These are phyloP conservation scores for Standfussiana lucernea DNA, from an alignment of 2,888 invertebrate genomes.

Conservation along the genomic window DNA sequence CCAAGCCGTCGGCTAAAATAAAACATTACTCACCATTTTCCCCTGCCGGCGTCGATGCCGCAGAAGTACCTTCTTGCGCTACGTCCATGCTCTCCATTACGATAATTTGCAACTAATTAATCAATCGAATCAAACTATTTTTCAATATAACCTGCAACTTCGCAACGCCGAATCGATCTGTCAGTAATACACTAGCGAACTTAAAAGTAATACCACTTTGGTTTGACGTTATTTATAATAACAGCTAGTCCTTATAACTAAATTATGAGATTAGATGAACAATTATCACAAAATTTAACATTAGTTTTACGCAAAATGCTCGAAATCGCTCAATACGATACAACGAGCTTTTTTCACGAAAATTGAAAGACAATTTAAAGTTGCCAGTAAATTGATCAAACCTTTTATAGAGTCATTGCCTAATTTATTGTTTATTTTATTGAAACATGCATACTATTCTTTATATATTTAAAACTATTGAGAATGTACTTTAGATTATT, in stretches of 20 bases:
- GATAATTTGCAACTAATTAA: slow-evolving; percentile 74
- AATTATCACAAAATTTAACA: slow-evolving; percentile 73
- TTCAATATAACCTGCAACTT: slow-evolving; percentile 84
- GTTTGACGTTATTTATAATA: slow-evolving; percentile 60
- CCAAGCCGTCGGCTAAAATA: slow-evolving; percentile 70
- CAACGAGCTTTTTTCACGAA: slow-evolving; percentile 78
- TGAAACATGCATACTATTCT: no score
- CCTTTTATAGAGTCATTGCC: slow-evolving; percentile 11
- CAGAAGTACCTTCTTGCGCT: slow-evolving; percentile 86
- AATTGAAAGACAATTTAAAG: slow-evolving; percentile 74
- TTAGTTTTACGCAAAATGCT: slow-evolving; percentile 73
- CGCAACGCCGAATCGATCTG: slow-evolving; percentile 85
- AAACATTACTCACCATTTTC: slow-evolving; percentile 85
- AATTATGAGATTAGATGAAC: slow-evolving; percentile 65
- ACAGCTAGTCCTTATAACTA: slow-evolving; percentile 65
- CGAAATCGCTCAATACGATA: slow-evolving; percentile 72
- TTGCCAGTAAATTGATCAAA: slow-evolving; percentile 64
- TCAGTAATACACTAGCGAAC: slow-evolving; percentile 71
- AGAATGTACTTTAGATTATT: neutral
- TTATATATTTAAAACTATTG: neutral
- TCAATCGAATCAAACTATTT: slow-evolving; percentile 72
- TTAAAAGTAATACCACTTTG: slow-evolving; percentile 59
- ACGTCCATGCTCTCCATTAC: slow-evolving; percentile 90
- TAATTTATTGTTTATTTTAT: neutral
- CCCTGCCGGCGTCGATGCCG: slow-evolving; percentile 83